Evolutionary conservation across 1,140 invertebrate genomes (phyloP).

Genomic region (Neotoxoptera formosana): DNA sequence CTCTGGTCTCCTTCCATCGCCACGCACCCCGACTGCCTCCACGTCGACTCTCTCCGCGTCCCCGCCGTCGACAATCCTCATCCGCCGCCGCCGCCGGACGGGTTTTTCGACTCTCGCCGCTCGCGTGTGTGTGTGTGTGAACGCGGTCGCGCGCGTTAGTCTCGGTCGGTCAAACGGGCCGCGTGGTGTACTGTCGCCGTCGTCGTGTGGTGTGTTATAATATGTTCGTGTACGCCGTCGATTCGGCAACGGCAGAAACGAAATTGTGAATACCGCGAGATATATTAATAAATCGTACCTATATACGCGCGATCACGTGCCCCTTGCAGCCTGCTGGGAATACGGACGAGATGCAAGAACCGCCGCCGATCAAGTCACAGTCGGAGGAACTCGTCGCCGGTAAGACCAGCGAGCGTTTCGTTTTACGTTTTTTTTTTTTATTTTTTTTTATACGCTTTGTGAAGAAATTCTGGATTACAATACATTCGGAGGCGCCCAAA

Average conservation of each 20-base stretch:
- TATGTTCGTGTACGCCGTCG: not conserved
- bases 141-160: slow-evolving; percentile 44
- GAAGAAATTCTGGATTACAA: too few relatives aligned
- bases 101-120: slow-evolving; percentile 41
- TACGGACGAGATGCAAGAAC: not conserved
- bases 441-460: not conserved
- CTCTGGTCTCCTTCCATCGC: not conserved
- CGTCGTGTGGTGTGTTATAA: not conserved
- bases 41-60: not conserved
- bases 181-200: slow-evolving; percentile 29
- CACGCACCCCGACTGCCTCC: not conserved
- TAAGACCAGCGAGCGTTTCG: not conserved
- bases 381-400: not conserved
- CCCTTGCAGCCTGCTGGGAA: too few relatives aligned
- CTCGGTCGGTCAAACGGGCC: slow-evolving; percentile 44
- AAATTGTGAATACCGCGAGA: not conserved
- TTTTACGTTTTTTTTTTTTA: not conserved
- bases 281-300: not conserved
- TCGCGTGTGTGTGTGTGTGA: not conserved
- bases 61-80: slow-evolving; percentile 8
- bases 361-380: not conserved
- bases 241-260: not conserved
- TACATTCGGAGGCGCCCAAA: too few relatives aligned
- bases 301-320: not conserved
- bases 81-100: not conserved